Conservation (phyloP, 2,888 invertebrate genomes). For the Sesamia inferens region DNA sequence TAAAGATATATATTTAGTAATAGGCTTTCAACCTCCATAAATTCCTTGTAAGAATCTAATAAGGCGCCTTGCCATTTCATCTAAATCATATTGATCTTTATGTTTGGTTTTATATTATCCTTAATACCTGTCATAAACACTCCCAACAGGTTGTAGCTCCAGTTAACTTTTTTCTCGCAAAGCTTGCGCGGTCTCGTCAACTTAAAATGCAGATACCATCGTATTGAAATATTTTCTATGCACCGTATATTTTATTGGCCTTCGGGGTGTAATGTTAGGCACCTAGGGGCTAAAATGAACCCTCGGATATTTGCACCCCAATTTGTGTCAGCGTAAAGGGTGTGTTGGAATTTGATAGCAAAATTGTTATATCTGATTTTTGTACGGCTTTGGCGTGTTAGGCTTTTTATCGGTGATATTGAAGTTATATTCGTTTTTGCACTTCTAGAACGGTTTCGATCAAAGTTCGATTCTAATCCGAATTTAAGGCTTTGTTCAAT, state of each 20-base stretch:
- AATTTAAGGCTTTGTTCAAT: too few species aligned
- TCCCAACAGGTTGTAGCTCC: neutral
- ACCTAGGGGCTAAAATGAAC: conserved; percentile 34
- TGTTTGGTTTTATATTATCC: neutral
- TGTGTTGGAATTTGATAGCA: conserved; percentile 20
- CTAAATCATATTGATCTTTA: neutral
- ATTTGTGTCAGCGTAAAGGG: conserved; percentile 31
- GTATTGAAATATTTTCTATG: conserved; percentile 42
- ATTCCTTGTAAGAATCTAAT: neutral
- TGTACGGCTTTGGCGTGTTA: neutral
- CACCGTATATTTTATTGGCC: conserved; percentile 11
- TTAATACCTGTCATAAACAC: conserved; percentile 9
- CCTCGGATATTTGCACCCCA: conserved; percentile 22
- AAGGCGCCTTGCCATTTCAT: neutral
- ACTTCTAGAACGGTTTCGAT: neutral
- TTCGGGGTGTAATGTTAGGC: conserved; percentile 31
- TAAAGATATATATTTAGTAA: neutral
- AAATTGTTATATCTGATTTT: conserved; percentile 42
- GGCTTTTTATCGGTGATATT: neutral
- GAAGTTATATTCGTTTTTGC: neutral
- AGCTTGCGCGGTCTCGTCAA: neutral
- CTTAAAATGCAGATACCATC: conserved; percentile 20
- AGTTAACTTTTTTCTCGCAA: neutral
- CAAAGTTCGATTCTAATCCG: too few species aligned
- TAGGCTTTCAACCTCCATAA: neutral